Conservation (phyloP, 2,113 vertebrate species). For the Hemiscyllium ocellatum region DNA sequence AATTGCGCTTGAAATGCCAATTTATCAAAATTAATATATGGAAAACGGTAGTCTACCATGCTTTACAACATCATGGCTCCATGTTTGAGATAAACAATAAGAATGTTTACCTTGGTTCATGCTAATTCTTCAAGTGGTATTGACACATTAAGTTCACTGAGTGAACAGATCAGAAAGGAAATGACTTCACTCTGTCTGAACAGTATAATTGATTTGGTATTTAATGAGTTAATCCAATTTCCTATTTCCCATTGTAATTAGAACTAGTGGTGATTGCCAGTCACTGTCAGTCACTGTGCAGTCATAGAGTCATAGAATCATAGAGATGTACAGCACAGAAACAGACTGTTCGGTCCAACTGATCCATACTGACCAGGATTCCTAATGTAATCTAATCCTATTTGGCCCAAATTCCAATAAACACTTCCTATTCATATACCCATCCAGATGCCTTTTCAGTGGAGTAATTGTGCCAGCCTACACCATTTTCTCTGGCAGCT, state of each 20-base stretch:
- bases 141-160: background rate
- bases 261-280: background rate
- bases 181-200: background rate
- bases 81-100: background rate
- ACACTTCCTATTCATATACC: too few species aligned
- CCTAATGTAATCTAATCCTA: too few species aligned
- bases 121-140: background rate
- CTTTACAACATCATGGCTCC: background rate
- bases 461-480: too few species aligned
- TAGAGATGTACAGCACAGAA: too few species aligned
- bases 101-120: background rate
- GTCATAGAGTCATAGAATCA: background rate
- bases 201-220: background rate
- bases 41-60: background rate
- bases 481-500: too few species aligned
- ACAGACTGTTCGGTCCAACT: too few species aligned
- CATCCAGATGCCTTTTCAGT: too few species aligned
- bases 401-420: too few species aligned
- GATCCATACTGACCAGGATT: too few species aligned
- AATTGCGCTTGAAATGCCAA: background rate
- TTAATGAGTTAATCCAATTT: constrained; percentile 17
- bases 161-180: background rate
- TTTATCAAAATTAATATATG: background rate
- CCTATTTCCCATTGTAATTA: background rate
- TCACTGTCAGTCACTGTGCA: background rate